These are phyloP conservation scores for Psilanteris sp. DNA, from an alignment of 1,140 invertebrate genomes.

Conservation along the genomic window DNA sequence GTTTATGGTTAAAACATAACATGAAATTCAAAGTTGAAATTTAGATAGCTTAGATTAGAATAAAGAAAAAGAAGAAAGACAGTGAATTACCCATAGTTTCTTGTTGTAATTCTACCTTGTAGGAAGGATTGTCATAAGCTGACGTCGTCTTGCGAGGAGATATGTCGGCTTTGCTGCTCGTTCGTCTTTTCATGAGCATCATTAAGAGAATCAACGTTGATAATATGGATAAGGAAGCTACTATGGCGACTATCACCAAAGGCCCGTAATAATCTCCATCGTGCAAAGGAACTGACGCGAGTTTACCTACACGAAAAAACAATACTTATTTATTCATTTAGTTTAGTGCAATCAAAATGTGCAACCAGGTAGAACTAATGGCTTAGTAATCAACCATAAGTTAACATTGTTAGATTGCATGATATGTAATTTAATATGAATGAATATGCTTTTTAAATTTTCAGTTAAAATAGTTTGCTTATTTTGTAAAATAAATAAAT, in stretches of 20 bases:
- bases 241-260: slow-evolving; percentile 90
- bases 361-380: too few species aligned
- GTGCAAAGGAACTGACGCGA: slow-evolving; percentile 81
- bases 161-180: slow-evolving; percentile 81
- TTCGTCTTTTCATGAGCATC: slow-evolving; percentile 88
- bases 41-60: too few species aligned
- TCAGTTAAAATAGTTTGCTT: too few species aligned
- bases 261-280: slow-evolving; percentile 91
- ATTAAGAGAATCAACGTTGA: slow-evolving; percentile 89
- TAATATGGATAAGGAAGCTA: slow-evolving; percentile 90
- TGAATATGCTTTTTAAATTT: too few species aligned
- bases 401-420: too few species aligned
- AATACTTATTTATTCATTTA: not conserved
- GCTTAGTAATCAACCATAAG: too few species aligned
- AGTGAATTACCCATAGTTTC: slow-evolving; percentile 90
- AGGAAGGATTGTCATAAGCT: slow-evolving; percentile 95
- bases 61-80: slow-evolving; percentile 69
- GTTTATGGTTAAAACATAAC: too few species aligned
- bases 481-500: too few species aligned
- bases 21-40: too few species aligned
- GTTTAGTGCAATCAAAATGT: not conserved
- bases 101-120: slow-evolving; percentile 95
- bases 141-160: slow-evolving; percentile 87
- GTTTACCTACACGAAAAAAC: slow-evolving; percentile 80
- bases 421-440: too few species aligned